Conservation (phyloP, 2,797 vertebrate species). For the Capromys pilorides region DNA sequence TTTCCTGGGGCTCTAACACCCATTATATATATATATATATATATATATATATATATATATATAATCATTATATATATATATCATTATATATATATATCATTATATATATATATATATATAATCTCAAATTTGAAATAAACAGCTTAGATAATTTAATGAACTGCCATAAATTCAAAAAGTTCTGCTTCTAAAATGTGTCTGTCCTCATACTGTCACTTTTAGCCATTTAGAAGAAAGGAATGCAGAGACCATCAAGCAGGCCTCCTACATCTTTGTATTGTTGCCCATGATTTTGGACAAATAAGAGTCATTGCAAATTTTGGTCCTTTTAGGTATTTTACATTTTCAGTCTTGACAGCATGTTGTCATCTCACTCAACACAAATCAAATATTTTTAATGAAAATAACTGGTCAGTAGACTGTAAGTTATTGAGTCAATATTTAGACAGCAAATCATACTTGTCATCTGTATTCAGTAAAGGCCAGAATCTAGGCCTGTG, state of each 20-base stretch:
- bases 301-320: neutral
- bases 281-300: neutral
- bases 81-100: too few species aligned
- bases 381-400: constrained; percentile 43
- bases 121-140: neutral
- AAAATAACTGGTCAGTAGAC: neutral
- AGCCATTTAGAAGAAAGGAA: neutral
- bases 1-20: neutral
- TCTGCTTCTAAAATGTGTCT: neutral
- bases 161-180: neutral
- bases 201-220: neutral
- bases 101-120: too few species aligned
- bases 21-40: too few species aligned
- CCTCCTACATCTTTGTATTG: neutral
- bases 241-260: neutral
- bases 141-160: neutral
- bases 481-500: neutral
- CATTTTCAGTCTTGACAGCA: neutral
- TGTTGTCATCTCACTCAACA: neutral
- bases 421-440: neutral
- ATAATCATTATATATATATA: too few species aligned
- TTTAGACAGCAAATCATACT: neutral
- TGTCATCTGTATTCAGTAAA: neutral
- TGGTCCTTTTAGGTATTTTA: neutral
- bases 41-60: too few species aligned